Conservation (phyloP, 2,797 vertebrate species). For the Gallinago nigripennis region DNA sequence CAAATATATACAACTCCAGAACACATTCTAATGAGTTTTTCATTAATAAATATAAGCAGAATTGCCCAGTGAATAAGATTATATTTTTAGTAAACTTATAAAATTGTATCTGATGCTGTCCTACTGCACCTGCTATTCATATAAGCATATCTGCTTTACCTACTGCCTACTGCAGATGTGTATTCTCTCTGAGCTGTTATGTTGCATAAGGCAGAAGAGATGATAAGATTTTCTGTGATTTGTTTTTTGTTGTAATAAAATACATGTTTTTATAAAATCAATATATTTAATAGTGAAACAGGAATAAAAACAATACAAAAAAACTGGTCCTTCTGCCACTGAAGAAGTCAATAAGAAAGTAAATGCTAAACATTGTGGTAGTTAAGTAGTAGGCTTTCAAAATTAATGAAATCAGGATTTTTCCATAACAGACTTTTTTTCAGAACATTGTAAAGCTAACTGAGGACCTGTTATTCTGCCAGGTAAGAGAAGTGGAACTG, state of each 20-base stretch:
- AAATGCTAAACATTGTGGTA: not conserved
- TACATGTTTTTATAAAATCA: not conserved
- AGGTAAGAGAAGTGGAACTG: not conserved
- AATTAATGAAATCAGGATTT: not conserved
- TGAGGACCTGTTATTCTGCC: not conserved
- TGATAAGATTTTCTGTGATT: not conserved
- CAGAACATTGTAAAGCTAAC: not conserved
- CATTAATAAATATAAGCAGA: constrained; percentile 12
- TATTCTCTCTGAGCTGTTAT: not conserved
- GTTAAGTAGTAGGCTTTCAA: not conserved
- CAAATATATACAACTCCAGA: not conserved
- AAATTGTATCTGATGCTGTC: not conserved
- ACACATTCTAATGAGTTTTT: not conserved
- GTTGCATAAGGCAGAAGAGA: not conserved
- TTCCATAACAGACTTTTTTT: not conserved
- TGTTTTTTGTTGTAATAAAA: not conserved
- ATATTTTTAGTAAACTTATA: not conserved
- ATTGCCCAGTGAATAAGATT: not conserved
- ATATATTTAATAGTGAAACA: not conserved
- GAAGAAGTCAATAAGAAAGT: not conserved
- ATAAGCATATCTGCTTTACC: not conserved
- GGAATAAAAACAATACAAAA: not conserved
- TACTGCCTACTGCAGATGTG: not conserved
- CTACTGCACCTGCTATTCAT: not conserved
- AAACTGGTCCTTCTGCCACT: not conserved